Evolutionary conservation across 2,113 vertebrate genomes (phyloP).

Genomic region (Pangasianodon hypophthalmus): DNA sequence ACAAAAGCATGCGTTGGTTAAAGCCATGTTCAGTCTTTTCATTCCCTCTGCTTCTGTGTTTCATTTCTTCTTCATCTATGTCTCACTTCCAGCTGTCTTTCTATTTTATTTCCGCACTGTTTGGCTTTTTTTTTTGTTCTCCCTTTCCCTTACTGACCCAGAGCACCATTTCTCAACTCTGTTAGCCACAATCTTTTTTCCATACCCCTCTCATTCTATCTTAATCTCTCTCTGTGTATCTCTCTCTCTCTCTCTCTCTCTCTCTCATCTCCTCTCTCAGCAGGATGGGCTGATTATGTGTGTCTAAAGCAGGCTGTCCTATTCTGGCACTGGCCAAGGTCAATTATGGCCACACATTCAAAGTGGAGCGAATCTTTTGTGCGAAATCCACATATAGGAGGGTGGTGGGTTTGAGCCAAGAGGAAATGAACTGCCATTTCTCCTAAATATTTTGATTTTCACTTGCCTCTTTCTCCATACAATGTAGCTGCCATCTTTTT

Average conservation of each 20-base stretch:
- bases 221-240: background rate
- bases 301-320: constrained; percentile 64
- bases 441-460: constrained; percentile 65
- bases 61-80: background rate
- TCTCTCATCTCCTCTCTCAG: constrained; percentile 47
- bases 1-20: constrained; percentile 27
- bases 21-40: constrained; percentile 41
- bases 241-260: background rate
- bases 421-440: constrained; percentile 66
- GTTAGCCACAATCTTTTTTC: constrained; percentile 14
- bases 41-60: constrained; percentile 1
- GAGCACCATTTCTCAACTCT: constrained; percentile 34
- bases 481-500: constrained; percentile 29
- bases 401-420: constrained; percentile 45
- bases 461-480: constrained; percentile 47
- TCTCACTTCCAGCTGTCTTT: constrained; percentile 23
- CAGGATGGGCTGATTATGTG: constrained; percentile 66
- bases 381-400: constrained; percentile 60
- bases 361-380: constrained; percentile 62
- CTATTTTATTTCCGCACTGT: constrained; percentile 6
- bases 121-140: background rate
- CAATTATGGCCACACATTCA: constrained; percentile 70
- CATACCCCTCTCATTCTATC: constrained; percentile 19
- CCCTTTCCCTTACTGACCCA: constrained; percentile 40
- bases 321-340: constrained; percentile 71